Base-by-base conservation (phyloP, 2,888 invertebrate species). In the Diplolepis rosae region DNA sequence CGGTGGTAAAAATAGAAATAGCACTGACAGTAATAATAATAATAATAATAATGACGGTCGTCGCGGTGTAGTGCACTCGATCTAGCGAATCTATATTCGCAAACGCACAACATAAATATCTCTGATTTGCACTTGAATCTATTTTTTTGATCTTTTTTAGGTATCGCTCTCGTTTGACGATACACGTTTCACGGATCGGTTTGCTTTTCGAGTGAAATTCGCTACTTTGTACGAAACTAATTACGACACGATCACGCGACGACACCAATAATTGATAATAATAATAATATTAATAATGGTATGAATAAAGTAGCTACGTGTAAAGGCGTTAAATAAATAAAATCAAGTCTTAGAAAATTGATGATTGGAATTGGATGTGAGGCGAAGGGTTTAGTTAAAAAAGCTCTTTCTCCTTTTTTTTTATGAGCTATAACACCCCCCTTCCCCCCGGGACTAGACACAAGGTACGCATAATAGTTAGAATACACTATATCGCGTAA, bases 381-480 rank as follows among this genome's bases (percentile, higher is more conserved):
- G 61, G 28, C 6, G 52, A 61, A 61, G 61, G n/a, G n/a, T n/a
- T n/a, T n/a, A n/a, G n/a, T n/a, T 18, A 24, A 61, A 18, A 24
- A 61, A 35, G 32, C 42, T 52, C 15, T 22, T 54, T 50, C 13
- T 22, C 15, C 45, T 5, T 6, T 35, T 3, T 18, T 42, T 67
- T 52, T 39, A 52, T 61, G 68, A 69, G 68, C 69, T 22, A 70
- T 71, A 71, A 67, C 70, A 72, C 65, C 30, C 32, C 61, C 42
- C 51, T 77, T 72, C 74, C 74, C 71, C 73, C 83, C 83, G 82
- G 82, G 88, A 88, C 88, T 88, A 88, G 88, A 88, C 86, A 87
- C 84, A 80, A 87, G 85, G 84, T 88, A 87, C 87, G 86, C 85
- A 85, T 85, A 86, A 85, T 86, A 85, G 75, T 79, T 79, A 77